These are phyloP conservation scores for Capromys pilorides DNA, from an alignment of 2,797 vertebrate species.

Conservation along the genomic window DNA sequence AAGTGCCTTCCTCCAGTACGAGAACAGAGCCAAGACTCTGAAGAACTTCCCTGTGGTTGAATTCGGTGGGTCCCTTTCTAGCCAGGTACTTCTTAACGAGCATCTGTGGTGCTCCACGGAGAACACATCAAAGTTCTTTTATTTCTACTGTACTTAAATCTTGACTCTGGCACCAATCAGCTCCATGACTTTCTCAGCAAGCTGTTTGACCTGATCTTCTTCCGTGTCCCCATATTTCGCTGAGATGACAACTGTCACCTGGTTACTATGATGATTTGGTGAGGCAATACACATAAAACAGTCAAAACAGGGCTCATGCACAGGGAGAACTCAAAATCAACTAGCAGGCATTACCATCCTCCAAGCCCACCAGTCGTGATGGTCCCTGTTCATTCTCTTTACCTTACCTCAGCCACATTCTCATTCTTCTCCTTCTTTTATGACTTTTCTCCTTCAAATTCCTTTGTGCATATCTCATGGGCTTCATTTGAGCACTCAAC, in stretches of 20 bases:
- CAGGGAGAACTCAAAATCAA: not conserved
- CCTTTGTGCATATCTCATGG: not conserved
- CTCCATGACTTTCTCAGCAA: not conserved
- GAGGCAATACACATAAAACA: not conserved
- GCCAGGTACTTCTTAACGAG: not conserved
- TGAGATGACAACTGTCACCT: not conserved
- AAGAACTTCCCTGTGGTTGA: not conserved
- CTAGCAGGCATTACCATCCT: too few species aligned
- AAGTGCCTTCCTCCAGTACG: accelerated
- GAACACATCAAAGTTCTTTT: not conserved
- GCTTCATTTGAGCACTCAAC: not conserved
- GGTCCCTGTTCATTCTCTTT: not conserved
- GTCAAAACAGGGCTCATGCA: not conserved
- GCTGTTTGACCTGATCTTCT: not conserved
- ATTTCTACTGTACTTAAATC: not conserved
- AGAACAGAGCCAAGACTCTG: accelerated
- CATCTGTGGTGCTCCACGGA: not conserved
- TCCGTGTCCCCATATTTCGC: not conserved
- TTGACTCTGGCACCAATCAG: not conserved
- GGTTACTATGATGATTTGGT: not conserved
- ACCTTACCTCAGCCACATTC: not conserved
- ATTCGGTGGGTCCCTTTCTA: not conserved
- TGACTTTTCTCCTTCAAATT: not conserved
- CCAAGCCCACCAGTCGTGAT: not conserved
- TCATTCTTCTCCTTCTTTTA: not conserved